Percentiles rank a stretch among this genome's conserved stretches.
Conservation (phyloP, 2,888 invertebrate species). For the Dynastes hyllus region DNA sequence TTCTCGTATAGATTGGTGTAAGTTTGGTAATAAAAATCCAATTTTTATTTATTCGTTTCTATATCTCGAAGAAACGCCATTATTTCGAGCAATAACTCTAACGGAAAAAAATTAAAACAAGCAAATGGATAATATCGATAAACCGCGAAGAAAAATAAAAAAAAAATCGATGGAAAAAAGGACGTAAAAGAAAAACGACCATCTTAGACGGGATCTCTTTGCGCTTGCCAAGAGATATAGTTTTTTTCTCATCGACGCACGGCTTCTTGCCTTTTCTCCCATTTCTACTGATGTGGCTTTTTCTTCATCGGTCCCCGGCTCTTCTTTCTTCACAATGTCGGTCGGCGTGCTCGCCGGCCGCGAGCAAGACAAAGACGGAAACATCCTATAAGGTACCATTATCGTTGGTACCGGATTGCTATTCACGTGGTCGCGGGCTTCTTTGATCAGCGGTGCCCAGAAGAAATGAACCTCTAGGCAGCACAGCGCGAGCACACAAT, state of each 20-base stretch:
- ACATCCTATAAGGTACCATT: slow-evolving; percentile 43
- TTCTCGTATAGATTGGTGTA: no score
- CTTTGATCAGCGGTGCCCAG: slow-evolving; percentile 62
- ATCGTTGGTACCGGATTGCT: slow-evolving; percentile 57
- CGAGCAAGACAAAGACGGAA: slow-evolving; percentile 39
- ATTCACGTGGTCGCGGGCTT: slow-evolving; percentile 64
- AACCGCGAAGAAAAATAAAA: slow-evolving; percentile 23
- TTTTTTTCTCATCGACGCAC: slow-evolving; percentile 4
- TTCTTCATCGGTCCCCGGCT: background rate
- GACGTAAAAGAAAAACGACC: slow-evolving; percentile 15
- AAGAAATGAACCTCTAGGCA: slow-evolving; percentile 53
- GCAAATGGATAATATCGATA: slow-evolving; percentile 11
- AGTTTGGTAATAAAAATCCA: no score
- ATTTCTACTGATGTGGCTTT: slow-evolving; percentile 13
- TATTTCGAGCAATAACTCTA: background rate
- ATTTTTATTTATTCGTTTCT: no score
- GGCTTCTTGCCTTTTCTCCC: slow-evolving; percentile 6
- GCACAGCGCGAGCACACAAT: slow-evolving; percentile 64
- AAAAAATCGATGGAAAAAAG: background rate
- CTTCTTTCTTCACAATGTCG: no score
- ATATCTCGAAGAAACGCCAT: slow-evolving; percentile 4
- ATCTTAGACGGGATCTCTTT: slow-evolving; percentile 30
- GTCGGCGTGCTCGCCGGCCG: background rate
- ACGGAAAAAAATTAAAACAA: background rate
- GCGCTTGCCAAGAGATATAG: slow-evolving; percentile 27